Conservation (phyloP, 2,888 invertebrate genomes). For the Parnassius orleans region DNA sequence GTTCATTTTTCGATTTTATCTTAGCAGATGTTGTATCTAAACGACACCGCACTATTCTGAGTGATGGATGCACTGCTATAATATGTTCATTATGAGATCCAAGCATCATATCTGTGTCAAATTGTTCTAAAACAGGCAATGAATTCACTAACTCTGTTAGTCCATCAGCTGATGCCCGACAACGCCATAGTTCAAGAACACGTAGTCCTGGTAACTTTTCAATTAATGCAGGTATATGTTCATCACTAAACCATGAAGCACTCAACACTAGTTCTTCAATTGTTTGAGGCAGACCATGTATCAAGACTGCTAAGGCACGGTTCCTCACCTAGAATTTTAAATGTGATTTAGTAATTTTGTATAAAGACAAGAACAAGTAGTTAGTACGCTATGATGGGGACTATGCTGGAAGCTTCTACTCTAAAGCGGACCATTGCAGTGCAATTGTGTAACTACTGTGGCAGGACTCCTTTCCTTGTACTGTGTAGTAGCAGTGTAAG, state of each 20-base stretch:
- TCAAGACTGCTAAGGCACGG: constrained; percentile 26
- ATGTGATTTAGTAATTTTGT: not conserved
- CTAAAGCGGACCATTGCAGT: too few species aligned
- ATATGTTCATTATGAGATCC: constrained; percentile 5
- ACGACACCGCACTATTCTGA: constrained; percentile 26
- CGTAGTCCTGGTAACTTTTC: constrained; percentile 29
- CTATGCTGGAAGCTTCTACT: too few species aligned
- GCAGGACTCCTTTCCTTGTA: too few species aligned
- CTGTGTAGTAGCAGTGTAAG: too few species aligned
- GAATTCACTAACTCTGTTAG: constrained; percentile 28
- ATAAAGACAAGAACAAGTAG: too few species aligned
- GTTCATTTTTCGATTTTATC: not conserved
- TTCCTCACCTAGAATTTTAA: constrained; percentile 24
- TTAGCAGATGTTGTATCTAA: not conserved
- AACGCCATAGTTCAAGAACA: constrained; percentile 38
- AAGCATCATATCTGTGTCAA: constrained; percentile 32
- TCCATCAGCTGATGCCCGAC: constrained; percentile 26
- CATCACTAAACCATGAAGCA: constrained; percentile 33
- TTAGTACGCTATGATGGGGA: too few species aligned
- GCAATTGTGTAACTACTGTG: too few species aligned
- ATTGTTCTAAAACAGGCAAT: constrained; percentile 26
- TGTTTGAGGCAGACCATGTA: constrained; percentile 29
- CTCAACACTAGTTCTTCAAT: constrained; percentile 38
- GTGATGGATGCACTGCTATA: constrained; percentile 11
- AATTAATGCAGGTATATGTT: constrained; percentile 31